phyloP scores from a whole-genome alignment of 2,888 invertebrate genomes.

The Xanthostigma xanthostigma region DNA sequence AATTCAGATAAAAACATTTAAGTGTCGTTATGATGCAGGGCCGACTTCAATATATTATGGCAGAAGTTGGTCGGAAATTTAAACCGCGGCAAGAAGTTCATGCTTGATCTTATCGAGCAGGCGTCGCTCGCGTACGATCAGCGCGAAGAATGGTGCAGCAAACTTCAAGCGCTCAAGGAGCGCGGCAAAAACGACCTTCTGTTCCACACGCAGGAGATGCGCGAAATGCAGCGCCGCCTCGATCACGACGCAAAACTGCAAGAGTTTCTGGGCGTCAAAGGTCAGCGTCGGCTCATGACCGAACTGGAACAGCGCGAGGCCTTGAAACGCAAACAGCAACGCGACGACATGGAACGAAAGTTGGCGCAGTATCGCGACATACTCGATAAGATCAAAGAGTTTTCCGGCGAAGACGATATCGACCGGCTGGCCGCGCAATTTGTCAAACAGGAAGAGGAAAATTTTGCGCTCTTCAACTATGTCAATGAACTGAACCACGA shows the following conservation, averaged over 20 bases:
- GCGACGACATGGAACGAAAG: constrained; percentile 52
- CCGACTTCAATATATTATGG: constrained; percentile 71
- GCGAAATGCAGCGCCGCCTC: constrained; percentile 69
- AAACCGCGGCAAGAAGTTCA: constrained; percentile 63
- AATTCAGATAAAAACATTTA: neutral
- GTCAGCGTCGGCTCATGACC: constrained; percentile 56
- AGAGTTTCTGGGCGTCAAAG: constrained; percentile 73
- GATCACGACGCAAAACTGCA: constrained; percentile 75
- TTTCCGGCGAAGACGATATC: constrained; percentile 47
- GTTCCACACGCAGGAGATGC: constrained; percentile 62
- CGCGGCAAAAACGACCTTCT: constrained; percentile 58
- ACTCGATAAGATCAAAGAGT: constrained; percentile 55
- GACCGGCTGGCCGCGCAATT: constrained; percentile 57
- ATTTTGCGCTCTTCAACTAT: constrained; percentile 82
- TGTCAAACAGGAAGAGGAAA: constrained; percentile 74
- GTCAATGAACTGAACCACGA: constrained; percentile 80
- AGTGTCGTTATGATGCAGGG: constrained; percentile 28
- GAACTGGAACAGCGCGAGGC: constrained; percentile 61
- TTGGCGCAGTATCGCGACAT: constrained; percentile 61
- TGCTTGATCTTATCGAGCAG: constrained; percentile 74
- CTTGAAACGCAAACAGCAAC: constrained; percentile 49
- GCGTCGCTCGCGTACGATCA: constrained; percentile 82
- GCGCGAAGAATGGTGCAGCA: constrained; percentile 65
- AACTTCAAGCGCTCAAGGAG: constrained; percentile 65
- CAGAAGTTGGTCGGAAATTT: constrained; percentile 60